Conservation (phyloP, 2,888 invertebrate genomes). For the Tachina fera region DNA sequence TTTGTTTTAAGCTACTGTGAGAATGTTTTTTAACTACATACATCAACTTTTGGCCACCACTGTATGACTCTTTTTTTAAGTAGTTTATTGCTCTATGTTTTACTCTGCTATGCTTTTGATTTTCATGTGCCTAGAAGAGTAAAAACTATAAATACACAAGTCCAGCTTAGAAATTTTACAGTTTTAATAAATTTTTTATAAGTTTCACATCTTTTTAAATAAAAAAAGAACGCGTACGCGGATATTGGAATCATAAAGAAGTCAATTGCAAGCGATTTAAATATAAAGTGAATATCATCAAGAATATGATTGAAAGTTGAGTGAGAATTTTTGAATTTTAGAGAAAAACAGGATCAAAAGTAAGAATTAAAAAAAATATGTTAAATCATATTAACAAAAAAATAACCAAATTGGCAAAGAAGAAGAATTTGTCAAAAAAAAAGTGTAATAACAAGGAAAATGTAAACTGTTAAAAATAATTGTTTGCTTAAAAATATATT, state of each 20-base stretch:
- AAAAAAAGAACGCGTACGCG: conserved; percentile 28
- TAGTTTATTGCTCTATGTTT: conserved; percentile 35
- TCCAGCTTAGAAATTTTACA: conserved; percentile 62
- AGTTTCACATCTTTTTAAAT: conserved; percentile 42
- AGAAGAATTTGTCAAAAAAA: not conserved
- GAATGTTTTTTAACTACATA: not conserved
- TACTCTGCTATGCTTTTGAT: conserved; percentile 27
- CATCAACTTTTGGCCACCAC: not conserved
- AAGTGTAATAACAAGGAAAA: not conserved
- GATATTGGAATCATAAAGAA: conserved; percentile 38
- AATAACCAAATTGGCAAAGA: not conserved
- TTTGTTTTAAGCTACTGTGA: not conserved
- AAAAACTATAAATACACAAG: conserved; percentile 72
- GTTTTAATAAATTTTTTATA: conserved; percentile 69
- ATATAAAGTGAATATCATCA: not conserved
- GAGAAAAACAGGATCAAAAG: conserved; percentile 52
- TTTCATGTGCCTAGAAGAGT: not conserved
- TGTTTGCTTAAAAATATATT: too few species aligned
- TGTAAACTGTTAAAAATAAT: too few species aligned
- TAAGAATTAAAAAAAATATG: conserved; percentile 46
- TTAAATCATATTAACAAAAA: not conserved
- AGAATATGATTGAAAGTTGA: conserved; percentile 38
- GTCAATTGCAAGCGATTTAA: conserved; percentile 30
- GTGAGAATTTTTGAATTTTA: conserved; percentile 37
- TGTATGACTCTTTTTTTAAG: conserved; percentile 24